These are phyloP conservation scores for Hephaestus fuliginosus DNA, from an alignment of 2,797 vertebrate genomes.

Conservation along the genomic window DNA sequence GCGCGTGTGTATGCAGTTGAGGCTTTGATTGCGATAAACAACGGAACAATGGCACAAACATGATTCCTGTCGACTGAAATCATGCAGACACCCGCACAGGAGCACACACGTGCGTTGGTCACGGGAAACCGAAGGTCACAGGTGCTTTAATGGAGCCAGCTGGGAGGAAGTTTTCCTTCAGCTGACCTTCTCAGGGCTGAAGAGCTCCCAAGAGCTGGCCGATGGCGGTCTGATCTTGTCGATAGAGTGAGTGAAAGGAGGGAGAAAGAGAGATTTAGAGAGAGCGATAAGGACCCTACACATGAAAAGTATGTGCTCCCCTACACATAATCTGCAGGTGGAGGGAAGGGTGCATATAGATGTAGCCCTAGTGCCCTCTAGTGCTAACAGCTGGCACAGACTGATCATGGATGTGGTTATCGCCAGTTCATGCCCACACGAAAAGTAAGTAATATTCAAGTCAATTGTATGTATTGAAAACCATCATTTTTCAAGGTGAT, in stretches of 20 bases:
- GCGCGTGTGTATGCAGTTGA: background rate
- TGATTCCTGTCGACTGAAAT: constrained; percentile 52
- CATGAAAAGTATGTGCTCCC: constrained; percentile 70
- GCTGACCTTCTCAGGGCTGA: constrained; percentile 79
- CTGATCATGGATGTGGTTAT: background rate
- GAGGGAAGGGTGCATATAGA: constrained; percentile 50
- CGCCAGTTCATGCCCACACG: constrained; percentile 17
- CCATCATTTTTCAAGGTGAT: background rate
- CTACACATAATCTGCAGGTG: constrained; percentile 56
- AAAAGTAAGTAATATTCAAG: constrained; percentile 6
- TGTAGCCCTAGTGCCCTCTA: constrained; percentile 87
- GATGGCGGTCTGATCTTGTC: constrained; percentile 67
- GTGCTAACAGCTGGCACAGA: constrained; percentile 68
- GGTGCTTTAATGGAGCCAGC: constrained; percentile 69
- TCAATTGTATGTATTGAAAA: background rate
- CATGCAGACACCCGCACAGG: constrained; percentile 14
- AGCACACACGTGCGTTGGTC: constrained; percentile 25
- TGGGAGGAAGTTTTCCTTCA: constrained; percentile 77
- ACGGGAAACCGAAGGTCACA: constrained; percentile 66
- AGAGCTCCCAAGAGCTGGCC: constrained; percentile 71
- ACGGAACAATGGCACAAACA: constrained; percentile 63
- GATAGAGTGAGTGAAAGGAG: constrained; percentile 72
- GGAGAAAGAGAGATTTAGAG: constrained; percentile 71
- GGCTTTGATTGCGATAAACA: constrained; percentile 72
- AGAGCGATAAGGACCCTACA: constrained; percentile 73